Evolutionary conservation across 37 sponge, comb jelly and placozoan species (phyloP).

Genomic region (Bolinopsis microptera): DNA sequence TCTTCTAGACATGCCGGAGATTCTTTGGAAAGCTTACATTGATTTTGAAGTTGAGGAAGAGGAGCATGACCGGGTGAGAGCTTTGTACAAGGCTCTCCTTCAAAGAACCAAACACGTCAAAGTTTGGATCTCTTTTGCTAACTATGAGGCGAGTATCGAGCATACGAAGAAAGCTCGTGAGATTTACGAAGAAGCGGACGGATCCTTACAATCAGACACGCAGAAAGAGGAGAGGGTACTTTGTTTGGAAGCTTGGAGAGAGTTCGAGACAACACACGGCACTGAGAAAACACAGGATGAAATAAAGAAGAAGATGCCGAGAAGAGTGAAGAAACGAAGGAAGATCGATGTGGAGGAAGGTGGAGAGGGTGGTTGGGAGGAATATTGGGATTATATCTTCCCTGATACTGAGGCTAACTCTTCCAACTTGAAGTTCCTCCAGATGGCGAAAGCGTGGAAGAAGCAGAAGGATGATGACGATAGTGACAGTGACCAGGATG

Average conservation of each 20-base stretch:
- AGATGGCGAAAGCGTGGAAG: conserved; percentile 96
- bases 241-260: conserved; percentile 88
- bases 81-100: conserved; percentile 82
- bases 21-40: conserved; percentile 97
- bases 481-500: conserved; percentile 37
- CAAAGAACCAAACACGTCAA: conserved; percentile 94
- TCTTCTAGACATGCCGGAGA: conserved; percentile 96
- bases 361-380: conserved; percentile 95
- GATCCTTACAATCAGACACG: conserved; percentile 68
- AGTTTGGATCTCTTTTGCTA: conserved; percentile 94
- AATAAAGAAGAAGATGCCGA: conserved; percentile 80
- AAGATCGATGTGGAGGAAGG: conserved; percentile 88
- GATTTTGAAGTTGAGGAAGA: conserved; percentile 94
- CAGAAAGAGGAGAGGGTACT: conserved; percentile 78
- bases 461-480: conserved; percentile 67
- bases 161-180: conserved; percentile 44
- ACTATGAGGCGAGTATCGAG: conserved; percentile 79
- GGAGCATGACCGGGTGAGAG: conserved; percentile 76
- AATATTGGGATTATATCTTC: conserved; percentile 98
- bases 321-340: conserved; percentile 87
- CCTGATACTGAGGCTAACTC: conserved; percentile 85
- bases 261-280: conserved; percentile 80
- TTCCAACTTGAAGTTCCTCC: conserved; percentile 86
- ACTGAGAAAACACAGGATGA: conserved; percentile 68
- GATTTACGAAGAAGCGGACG: conserved; percentile 74